phyloP scores from a whole-genome alignment of 2,113 vertebrate genomes.

The Caloenas nicobarica region DNA sequence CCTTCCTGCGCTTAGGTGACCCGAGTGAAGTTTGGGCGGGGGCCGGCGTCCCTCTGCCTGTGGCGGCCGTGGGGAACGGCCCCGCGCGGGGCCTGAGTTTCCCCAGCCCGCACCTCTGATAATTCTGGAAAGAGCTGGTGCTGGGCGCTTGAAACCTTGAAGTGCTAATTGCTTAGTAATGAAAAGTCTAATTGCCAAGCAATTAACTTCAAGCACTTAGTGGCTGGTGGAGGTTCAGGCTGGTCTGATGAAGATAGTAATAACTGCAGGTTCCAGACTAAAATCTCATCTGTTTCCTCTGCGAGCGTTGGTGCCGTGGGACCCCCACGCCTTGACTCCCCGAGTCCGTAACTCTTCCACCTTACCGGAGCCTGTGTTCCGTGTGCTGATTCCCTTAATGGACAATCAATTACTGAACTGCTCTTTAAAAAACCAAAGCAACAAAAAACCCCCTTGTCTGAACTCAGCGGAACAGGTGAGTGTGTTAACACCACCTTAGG shows the following conservation, averaged over 20 bases:
- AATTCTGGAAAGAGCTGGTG: not conserved
- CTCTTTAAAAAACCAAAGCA: not conserved
- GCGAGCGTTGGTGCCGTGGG: accelerated
- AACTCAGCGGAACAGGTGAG: not conserved
- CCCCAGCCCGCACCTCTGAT: not conserved
- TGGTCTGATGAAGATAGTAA: not conserved
- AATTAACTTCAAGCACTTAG: not conserved
- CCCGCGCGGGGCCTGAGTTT: accelerated
- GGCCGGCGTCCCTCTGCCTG: accelerated
- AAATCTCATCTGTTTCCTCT: not conserved
- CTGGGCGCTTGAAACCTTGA: not conserved
- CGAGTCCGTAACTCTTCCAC: accelerated
- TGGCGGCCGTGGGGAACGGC: not conserved
- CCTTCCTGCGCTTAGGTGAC: not conserved
- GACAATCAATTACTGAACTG: not conserved
- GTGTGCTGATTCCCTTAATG: not conserved
- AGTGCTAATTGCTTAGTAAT: constrained; percentile 5
- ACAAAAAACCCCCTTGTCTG: no score
- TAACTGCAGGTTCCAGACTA: not conserved
- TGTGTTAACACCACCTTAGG: not conserved
- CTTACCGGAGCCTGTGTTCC: accelerated
- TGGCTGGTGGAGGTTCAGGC: not conserved
- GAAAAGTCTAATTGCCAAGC: not conserved
- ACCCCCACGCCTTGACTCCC: not conserved
- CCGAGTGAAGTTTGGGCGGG: accelerated